Base-by-base conservation (phyloP, 2,797 vertebrate species). In the Myioborus miniatus region DNA sequence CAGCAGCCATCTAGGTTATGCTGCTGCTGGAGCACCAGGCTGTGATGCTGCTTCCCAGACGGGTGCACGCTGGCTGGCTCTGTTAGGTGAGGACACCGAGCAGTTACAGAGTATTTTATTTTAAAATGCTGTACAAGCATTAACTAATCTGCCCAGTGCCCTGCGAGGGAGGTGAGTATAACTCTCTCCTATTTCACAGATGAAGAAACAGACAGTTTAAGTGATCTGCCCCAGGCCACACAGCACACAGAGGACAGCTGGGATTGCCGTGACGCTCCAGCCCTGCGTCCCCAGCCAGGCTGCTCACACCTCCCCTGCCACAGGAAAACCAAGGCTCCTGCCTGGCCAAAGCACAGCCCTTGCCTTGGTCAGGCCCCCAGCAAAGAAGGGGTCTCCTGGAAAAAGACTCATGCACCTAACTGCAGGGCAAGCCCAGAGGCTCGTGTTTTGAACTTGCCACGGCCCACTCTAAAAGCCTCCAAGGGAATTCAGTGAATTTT, bases 201-300 rank as follows among this genome's bases (percentile, higher is more conserved):
- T 67, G 90, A 95, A 92, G 91, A 91, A 93, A 79, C 79, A 92
- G 95, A 69, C 87, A 72, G 85, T 91, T 90, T 63, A 91, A 95
- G 91, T 11, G 74, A 90, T 88, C 36, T 90, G 91, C 87, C 87
- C 84, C 5, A 1, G 79, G 87, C 92, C 92, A 91, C 87, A 15
- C 58, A 65, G 67, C 7, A 6, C 0, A 4, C 88, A 88, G 58
- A 2, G 6, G 78, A 71, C 64, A 85, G 93, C 58, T 29, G 29
- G 84, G 90, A 93, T 87, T 83, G 78, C 15, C 0, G 0, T 0
- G 2, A 23, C 0, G 0, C 75, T 56, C 63, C 0, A 0, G 27
- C 32, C 63, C 41, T 1, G 0, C 0, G 1, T 37, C 43, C 71
- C 56, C 11, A 4, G 53, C 29, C 83, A 55, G 55, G 50, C 18